Base-by-base conservation (phyloP, 2,113 vertebrate genomes). In the Sphaerodactylus townsendi region DNA sequence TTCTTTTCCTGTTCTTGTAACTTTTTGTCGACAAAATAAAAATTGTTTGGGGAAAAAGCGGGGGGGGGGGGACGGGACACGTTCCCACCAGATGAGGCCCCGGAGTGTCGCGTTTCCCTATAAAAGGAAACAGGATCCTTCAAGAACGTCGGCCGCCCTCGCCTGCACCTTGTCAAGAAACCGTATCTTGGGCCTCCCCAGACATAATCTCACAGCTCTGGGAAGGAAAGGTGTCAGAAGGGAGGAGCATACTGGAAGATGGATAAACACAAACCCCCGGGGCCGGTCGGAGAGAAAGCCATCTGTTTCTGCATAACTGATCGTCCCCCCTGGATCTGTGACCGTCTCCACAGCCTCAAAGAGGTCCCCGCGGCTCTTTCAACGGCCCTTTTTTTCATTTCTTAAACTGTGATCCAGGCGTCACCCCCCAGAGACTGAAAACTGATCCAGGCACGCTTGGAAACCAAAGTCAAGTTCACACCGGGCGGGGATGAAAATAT, bases 41-140 rank as follows among this genome's bases (percentile, higher is more conserved):
- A n/a, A n/a, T n/a, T n/a, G n/a, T n/a, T n/a, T n/a, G n/a, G n/a
- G n/a, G n/a, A n/a, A n/a, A n/a, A n/a, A n/a, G n/a, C n/a, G n/a
- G n/a, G n/a, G n/a, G n/a, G n/a, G n/a, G n/a, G n/a, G n/a, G n/a
- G n/a, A n/a, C n/a, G n/a, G n/a, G n/a, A n/a, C n/a, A n/a, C n/a
- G n/a, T n/a, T n/a, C n/a, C n/a, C n/a, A n/a, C n/a, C 25, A 74
- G 59, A 74, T 7, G 59, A n/a, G n/a, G 73, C 35, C 7, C 73
- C 79, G 82, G 53, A 79, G 50, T 10, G 5, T 35, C 50, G 76
- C 50, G 70, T 81, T 79, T 77, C 75, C 35, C 75, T 50, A n/a
- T 50, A 84, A 83, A 10, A 62, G 23, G 23, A n/a, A 76, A 86
- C 37, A 23, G 33, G 84, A 86, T 71, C 81, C 75, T 48, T 65